Conservation (phyloP, 2,888 invertebrate genomes). For the Pseudeuparius sepicola region DNA sequence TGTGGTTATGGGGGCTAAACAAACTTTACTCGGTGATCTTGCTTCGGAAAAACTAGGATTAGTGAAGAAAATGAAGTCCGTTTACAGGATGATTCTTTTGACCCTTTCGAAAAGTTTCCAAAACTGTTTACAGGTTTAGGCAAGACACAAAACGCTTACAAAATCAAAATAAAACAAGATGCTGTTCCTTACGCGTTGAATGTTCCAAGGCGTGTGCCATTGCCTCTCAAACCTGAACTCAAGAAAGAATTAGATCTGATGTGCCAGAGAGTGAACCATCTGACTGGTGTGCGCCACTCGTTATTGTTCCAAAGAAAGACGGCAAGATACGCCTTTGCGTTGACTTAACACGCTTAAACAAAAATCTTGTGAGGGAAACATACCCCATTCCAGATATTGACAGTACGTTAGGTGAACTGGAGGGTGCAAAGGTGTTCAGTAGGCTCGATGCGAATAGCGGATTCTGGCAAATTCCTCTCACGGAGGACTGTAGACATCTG, state of each 20-base stretch:
- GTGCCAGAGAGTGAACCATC: background rate
- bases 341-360: conserved; percentile 1
- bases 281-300: background rate
- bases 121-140: background rate
- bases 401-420: background rate
- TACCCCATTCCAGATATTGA: conserved; percentile 1
- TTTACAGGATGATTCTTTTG: background rate
- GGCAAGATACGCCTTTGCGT: background rate
- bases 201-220: conserved; percentile 1
- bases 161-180: background rate
- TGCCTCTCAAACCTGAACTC: background rate
- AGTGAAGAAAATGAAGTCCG: background rate
- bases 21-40: conserved; percentile 1
- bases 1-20: background rate
- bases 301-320: background rate
- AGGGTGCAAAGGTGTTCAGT: background rate
- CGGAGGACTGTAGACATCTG: background rate
- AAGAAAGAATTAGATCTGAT: conserved; percentile 2
- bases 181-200: conserved; percentile 1
- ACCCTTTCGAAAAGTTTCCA: conserved; percentile 1
- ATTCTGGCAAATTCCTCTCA: conserved; percentile 1
- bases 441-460: background rate
- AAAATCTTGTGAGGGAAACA: conserved; percentile 1
- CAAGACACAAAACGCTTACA: background rate
- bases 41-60: conserved; percentile 2